These are phyloP conservation scores for Distichodus sexfasciatus DNA, from an alignment of 2,797 vertebrate genomes.

Conservation along the genomic window DNA sequence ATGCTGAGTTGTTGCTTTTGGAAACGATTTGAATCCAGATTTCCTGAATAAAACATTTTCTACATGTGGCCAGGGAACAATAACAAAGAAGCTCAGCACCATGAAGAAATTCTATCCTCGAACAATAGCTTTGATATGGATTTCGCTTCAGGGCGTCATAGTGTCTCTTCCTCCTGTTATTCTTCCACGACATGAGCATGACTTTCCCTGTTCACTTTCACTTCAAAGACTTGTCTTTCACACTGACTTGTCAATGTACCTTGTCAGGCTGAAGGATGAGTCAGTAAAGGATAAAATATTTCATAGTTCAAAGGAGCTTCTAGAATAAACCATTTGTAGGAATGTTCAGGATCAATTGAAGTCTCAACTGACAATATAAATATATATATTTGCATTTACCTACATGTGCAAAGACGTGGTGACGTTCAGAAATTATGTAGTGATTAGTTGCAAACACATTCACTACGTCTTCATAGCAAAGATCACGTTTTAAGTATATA, in stretches of 20 bases:
- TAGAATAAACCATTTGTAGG: slow-evolving; percentile 11
- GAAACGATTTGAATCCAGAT: too few relatives aligned
- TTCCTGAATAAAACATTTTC: too few relatives aligned
- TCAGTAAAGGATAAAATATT: slow-evolving; percentile 33
- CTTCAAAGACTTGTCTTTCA: slow-evolving; percentile 41
- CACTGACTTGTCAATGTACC: slow-evolving; percentile 32
- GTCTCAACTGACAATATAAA: slow-evolving; percentile 1
- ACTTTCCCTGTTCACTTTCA: slow-evolving; percentile 29
- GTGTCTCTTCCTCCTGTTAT: slow-evolving; percentile 21
- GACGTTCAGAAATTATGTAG: too few relatives aligned
- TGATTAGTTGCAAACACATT: too few relatives aligned
- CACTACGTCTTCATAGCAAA: too few relatives aligned
- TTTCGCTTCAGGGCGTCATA: slow-evolving; percentile 20
- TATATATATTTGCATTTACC: slow-evolving; percentile 20
- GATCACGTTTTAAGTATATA: too few relatives aligned
- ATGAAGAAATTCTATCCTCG: neutral
- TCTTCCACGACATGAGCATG: slow-evolving; percentile 15
- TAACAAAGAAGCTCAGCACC: too few relatives aligned
- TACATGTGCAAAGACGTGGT: too few relatives aligned
- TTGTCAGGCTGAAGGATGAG: slow-evolving; percentile 28
- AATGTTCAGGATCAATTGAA: slow-evolving; percentile 23
- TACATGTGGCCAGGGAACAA: neutral
- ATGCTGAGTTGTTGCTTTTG: too few relatives aligned
- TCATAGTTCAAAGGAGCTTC: slow-evolving; percentile 33
- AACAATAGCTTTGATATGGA: slow-evolving; percentile 10